A percentile compares a stretch with the other conserved stretches of the same genome.
Evolutionary conservation across 2,797 vertebrate species (phyloP).

Genomic region (Cynopterus sphinx): DNA sequence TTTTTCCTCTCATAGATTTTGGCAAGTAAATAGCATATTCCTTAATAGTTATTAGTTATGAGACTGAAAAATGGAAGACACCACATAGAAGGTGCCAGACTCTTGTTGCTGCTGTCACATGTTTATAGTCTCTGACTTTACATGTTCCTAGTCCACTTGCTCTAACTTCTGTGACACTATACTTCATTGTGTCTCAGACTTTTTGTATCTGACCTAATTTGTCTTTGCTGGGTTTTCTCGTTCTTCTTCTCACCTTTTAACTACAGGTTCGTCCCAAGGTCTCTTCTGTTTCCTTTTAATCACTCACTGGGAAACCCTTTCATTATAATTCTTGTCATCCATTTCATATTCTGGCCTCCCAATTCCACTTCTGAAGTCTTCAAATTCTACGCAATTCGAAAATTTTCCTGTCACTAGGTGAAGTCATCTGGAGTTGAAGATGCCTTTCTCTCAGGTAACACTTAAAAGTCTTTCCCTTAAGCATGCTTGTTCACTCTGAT

Average conservation of each 20-base stretch:
- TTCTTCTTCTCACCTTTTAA: neutral
- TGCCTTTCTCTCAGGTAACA: neutral
- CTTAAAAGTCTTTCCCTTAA: neutral
- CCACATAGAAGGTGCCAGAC: neutral
- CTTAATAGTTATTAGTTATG: neutral
- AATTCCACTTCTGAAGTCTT: neutral
- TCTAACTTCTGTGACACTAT: neutral
- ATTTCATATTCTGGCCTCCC: neutral
- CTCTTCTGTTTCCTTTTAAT: neutral
- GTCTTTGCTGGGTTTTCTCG: neutral
- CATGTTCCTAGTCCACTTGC: neutral
- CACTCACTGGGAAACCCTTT: neutral
- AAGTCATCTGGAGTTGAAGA: neutral
- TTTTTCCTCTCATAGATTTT: neutral
- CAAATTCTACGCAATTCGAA: neutral
- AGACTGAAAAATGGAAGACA: neutral
- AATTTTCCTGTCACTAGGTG: neutral
- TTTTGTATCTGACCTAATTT: neutral
- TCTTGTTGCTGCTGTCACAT: neutral
- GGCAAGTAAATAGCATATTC: neutral
- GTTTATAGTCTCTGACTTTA: neutral
- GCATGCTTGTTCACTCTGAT: neutral
- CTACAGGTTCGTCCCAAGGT: neutral
- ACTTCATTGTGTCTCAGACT: neutral
- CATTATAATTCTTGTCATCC: neutral